These are phyloP conservation scores for Sebastes fasciatus DNA, from an alignment of 2,113 vertebrate species.

Conservation along the genomic window DNA sequence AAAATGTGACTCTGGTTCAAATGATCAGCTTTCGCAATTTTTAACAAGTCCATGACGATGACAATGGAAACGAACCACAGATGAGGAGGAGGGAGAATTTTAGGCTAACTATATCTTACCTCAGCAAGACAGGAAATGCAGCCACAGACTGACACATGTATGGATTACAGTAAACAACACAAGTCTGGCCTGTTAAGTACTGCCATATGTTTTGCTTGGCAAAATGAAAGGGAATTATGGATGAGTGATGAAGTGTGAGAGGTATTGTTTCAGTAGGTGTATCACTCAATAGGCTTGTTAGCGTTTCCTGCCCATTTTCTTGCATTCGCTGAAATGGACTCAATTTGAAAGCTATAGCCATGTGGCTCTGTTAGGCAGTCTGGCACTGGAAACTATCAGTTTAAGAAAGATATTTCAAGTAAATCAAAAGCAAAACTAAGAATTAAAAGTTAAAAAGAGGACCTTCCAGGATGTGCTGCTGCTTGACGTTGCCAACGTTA, in stretches of 20 bases:
- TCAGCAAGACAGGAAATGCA: conserved; percentile 41
- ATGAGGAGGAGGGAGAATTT: neutral
- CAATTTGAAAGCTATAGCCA: neutral
- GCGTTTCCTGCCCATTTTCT: conserved; percentile 26
- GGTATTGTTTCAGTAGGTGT: neutral
- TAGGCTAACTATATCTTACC: neutral
- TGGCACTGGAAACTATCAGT: neutral
- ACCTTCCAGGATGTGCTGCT: neutral
- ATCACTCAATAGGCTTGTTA: conserved; percentile 15
- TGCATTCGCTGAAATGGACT: neutral
- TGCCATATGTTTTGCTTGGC: conserved; percentile 41
- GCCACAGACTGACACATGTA: conserved; percentile 27
- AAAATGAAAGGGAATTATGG: neutral
- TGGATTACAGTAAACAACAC: conserved; percentile 38
- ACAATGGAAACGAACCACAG: neutral
- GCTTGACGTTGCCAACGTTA: neutral
- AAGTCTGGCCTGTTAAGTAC: conserved; percentile 26
- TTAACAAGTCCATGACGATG: neutral
- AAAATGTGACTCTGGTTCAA: neutral
- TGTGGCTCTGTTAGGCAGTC: neutral
- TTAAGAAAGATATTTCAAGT: neutral
- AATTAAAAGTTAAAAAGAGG: neutral
- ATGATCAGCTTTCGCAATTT: neutral
- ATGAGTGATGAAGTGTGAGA: conserved; percentile 9
- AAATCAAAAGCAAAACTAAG: neutral